A percentile compares a stretch with the other conserved stretches of the same genome.
Conservation (phyloP, 2,797 vertebrate genomes). For the Arctocebus calabarensis region DNA sequence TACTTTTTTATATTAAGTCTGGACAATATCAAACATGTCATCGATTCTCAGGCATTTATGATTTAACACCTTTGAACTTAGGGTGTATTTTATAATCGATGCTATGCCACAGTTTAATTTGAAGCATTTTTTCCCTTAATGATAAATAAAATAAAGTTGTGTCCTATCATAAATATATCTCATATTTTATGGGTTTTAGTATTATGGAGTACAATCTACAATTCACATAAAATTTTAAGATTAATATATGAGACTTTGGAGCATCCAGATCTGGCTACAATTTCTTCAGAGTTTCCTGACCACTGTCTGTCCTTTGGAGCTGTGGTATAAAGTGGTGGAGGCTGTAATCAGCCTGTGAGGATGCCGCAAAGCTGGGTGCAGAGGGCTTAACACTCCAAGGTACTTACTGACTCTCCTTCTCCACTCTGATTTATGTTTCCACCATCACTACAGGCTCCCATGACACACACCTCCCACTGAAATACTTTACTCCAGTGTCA, state of each 20-base stretch:
- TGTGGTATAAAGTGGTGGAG: not conserved
- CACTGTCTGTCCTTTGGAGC: not conserved
- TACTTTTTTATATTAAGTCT: conserved; percentile 20
- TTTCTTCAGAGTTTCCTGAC: not conserved
- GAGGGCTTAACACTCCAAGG: not conserved
- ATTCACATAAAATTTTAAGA: conserved; percentile 18
- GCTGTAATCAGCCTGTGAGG: not conserved
- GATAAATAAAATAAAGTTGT: conserved; percentile 56
- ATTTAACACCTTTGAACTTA: conserved; percentile 59
- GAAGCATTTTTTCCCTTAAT: conserved; percentile 10
- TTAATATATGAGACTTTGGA: not conserved
- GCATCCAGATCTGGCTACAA: not conserved
- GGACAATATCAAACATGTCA: conserved; percentile 21
- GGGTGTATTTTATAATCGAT: conserved; percentile 36
- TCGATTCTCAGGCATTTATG: not conserved
- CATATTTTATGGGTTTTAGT: not conserved
- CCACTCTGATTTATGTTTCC: not conserved
- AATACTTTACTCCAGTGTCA: not conserved
- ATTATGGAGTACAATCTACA: not conserved
- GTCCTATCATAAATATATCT: not conserved
- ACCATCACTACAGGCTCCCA: not conserved
- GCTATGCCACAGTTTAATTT: conserved; percentile 62
- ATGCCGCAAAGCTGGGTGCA: accelerated
- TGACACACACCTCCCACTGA: not conserved
- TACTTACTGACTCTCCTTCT: not conserved